These are phyloP conservation scores for Triplophysa siluroides DNA, from an alignment of 2,113 vertebrate genomes.

Conservation along the genomic window DNA sequence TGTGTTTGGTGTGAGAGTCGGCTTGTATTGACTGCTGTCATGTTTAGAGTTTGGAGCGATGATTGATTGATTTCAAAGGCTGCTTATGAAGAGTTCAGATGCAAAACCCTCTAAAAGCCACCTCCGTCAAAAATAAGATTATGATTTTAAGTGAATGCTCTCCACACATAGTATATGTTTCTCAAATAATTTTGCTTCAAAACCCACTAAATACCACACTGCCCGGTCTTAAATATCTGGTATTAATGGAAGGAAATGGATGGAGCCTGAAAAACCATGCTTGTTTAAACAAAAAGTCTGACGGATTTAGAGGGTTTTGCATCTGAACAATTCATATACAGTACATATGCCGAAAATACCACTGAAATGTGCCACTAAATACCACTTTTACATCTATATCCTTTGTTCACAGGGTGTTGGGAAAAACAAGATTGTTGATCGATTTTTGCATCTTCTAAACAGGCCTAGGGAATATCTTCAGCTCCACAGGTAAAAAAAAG, in stretches of 20 bases:
- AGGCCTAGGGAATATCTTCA: conserved; percentile 95
- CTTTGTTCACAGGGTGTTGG: conserved; percentile 84
- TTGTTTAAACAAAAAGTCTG: no score
- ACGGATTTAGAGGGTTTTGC: no score
- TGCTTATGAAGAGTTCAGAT: neutral
- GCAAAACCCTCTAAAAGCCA: no score
- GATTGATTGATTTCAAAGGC: conserved; percentile 8
- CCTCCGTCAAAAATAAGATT: no score
- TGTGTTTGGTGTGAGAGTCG: conserved; percentile 23
- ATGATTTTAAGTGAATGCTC: no score
- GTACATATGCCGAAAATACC: neutral
- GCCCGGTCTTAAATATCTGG: no score
- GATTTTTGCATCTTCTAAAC: conserved; percentile 94
- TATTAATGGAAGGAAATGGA: no score
- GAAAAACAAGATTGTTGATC: conserved; percentile 96
- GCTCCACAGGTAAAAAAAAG: conserved; percentile 86
- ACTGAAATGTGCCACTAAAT: neutral
- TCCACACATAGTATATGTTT: no score
- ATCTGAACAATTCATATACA: no score
- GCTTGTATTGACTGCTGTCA: conserved; percentile 35
- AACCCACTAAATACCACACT: no score
- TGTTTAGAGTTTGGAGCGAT: neutral
- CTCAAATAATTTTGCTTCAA: no score
- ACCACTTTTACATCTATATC: neutral
- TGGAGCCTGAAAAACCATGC: no score